Base-by-base conservation (phyloP, 2,888 invertebrate species). In the Netelia fuscicornis region DNA sequence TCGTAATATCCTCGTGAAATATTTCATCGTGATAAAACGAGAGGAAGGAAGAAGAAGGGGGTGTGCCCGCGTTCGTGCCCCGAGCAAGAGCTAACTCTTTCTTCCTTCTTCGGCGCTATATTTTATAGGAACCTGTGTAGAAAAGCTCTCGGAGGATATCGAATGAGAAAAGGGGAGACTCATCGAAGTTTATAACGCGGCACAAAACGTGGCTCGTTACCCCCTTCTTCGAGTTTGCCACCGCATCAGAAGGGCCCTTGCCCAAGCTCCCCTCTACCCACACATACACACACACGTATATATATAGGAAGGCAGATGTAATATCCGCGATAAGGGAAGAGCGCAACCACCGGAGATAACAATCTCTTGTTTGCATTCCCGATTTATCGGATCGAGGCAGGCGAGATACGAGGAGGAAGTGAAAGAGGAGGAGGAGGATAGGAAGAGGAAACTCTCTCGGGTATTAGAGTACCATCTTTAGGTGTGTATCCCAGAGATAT, bases 311-410 rank as follows among this genome's bases (percentile, higher is more conserved):
- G 72, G 68, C 54, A 81, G 84, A 81, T 84, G 81, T 74, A 84
- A 84, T 84, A 78, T 81, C 77, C 76, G 52, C 56, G 81, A 84
- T 81, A 84, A 84, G 72, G 72, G 76, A 78, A 79, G 79, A 81
- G 84, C 65, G 67, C 81, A 81, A 81, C 83, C 62, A 52, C 44
- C 25, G 25, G 64, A 81, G 84, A 84, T 84, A 78, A 81, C 78
- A 78, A 84, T 84, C 84, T 84, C 81, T 81, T 78, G 81, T 81
- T 84, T 81, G 84, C 77, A 84, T 84, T 84, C 78, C 81, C 77
- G 81, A 84, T 84, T 84, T 81, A 84, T 84, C 84, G 84, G 81
- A 81, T 81, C 77, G 84, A 64, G 72, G n/a, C 54, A 52, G 42
- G 54, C 64, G 23, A 64, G 71, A 78, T 78, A 71, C 70, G 62